Conservation (phyloP, 2,113 vertebrate species). For the Catagonus wagneri region DNA sequence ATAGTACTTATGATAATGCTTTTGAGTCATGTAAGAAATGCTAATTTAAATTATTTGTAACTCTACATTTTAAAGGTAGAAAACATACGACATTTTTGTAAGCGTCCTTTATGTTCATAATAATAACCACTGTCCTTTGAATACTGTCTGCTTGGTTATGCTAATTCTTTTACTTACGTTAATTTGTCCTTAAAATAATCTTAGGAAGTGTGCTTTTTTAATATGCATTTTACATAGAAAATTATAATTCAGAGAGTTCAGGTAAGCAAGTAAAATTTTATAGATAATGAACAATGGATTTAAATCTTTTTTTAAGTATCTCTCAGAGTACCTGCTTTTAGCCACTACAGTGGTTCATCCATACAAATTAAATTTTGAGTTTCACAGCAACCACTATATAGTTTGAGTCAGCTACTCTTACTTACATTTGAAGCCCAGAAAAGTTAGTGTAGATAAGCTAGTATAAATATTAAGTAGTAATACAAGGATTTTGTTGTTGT, state of each 20-base stretch:
- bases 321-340: not conserved
- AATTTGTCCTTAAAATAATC: constrained; percentile 45
- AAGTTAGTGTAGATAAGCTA: not conserved
- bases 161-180: constrained; percentile 11
- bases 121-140: not conserved
- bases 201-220: not conserved
- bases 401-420: not conserved
- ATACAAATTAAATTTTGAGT: not conserved
- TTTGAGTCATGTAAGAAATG: not conserved
- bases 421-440: not conserved
- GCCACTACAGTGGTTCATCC: not conserved
- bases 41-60: not conserved
- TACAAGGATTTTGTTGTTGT: constrained; percentile 22
- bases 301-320: not conserved
- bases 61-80: not conserved
- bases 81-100: not conserved
- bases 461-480: not conserved
- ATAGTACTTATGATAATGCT: not conserved
- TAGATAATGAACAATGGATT: not conserved
- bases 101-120: not conserved
- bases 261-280: not conserved
- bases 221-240: not conserved
- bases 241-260: not conserved
- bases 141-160: not conserved
- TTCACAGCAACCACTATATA: not conserved